Evolutionary conservation across 2,888 invertebrate species (phyloP).

Genomic region (Drosophila ezoana): DNA sequence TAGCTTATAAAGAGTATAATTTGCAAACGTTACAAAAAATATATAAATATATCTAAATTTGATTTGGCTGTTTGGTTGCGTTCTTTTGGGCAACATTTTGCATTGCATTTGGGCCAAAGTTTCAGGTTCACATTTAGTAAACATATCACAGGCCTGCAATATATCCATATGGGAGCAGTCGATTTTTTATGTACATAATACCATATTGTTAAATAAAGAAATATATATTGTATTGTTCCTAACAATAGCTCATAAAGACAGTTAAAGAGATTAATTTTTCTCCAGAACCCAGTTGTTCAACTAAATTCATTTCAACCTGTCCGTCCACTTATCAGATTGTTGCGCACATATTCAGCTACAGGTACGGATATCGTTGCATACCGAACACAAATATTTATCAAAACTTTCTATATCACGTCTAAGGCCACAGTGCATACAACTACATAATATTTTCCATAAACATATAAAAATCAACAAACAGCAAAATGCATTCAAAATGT

Average conservation of each 20-base stretch:
- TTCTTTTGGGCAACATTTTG: conserved; percentile 67
- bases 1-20: conserved; percentile 42
- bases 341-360: conserved; percentile 38
- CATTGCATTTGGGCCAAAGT: conserved; percentile 55
- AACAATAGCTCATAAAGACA: conserved; percentile 36
- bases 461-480: conserved; percentile 5
- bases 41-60: conserved; percentile 9
- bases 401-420: conserved; percentile 42
- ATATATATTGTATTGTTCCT: conserved; percentile 66
- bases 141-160: conserved; percentile 58
- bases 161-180: conserved; percentile 27
- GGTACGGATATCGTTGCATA: conserved; percentile 31
- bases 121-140: conserved; percentile 32
- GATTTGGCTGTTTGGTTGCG: conserved; percentile 24
- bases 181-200: conserved; percentile 19
- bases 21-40: conserved; percentile 50
- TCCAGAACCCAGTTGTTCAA: conserved; percentile 27
- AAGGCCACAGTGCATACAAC: conserved; percentile 26
- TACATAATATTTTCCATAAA: conserved; percentile 38
- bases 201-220: conserved; percentile 16
- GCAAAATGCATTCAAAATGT: conserved; percentile 71
- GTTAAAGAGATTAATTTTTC: conserved; percentile 2
- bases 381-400: conserved; percentile 41
- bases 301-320: conserved; percentile 69
- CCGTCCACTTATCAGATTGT: conserved; percentile 70